Conservation (phyloP, 2,888 invertebrate genomes). For the Perizoma affinitatum region DNA sequence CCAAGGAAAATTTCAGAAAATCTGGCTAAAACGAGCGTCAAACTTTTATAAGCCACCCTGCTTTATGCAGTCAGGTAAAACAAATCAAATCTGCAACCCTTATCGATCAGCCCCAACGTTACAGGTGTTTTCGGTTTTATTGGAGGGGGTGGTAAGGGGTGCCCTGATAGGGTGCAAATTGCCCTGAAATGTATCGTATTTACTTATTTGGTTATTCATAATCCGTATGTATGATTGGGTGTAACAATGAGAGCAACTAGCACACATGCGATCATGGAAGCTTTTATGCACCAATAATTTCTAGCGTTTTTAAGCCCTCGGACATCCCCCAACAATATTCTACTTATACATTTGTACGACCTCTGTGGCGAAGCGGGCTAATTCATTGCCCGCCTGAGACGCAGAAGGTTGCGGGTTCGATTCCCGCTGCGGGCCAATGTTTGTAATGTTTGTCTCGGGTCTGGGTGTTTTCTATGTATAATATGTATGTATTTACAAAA, state of each 20-base stretch:
- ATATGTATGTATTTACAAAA: no score
- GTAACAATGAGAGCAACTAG: neutral
- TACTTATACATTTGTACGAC: no score
- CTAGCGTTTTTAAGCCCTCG: no score
- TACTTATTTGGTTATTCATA: slow-evolving; percentile 28
- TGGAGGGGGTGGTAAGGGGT: slow-evolving; percentile 39
- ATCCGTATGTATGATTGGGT: slow-evolving; percentile 16
- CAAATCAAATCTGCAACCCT: slow-evolving; percentile 38
- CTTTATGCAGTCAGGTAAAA: slow-evolving; percentile 22
- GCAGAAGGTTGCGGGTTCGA: no score
- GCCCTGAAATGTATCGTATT: slow-evolving; percentile 50
- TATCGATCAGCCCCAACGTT: slow-evolving; percentile 51
- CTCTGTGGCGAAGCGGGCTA: no score
- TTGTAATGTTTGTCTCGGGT: no score
- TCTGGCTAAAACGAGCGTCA: slow-evolving; percentile 6
- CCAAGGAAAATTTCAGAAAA: no score
- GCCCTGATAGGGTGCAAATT: slow-evolving; percentile 60
- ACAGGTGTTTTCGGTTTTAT: slow-evolving; percentile 55
- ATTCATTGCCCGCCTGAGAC: no score
- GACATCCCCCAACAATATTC: no score
- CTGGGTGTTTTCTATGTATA: no score
- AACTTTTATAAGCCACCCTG: neutral
- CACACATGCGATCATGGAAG: neutral
- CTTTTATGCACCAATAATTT: no score
- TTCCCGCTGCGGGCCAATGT: no score